Percentiles rank a stretch among this genome's conserved stretches.
phyloP scores from a whole-genome alignment of 1,140 invertebrate genomes.

The Coenobita brevimanus region DNA sequence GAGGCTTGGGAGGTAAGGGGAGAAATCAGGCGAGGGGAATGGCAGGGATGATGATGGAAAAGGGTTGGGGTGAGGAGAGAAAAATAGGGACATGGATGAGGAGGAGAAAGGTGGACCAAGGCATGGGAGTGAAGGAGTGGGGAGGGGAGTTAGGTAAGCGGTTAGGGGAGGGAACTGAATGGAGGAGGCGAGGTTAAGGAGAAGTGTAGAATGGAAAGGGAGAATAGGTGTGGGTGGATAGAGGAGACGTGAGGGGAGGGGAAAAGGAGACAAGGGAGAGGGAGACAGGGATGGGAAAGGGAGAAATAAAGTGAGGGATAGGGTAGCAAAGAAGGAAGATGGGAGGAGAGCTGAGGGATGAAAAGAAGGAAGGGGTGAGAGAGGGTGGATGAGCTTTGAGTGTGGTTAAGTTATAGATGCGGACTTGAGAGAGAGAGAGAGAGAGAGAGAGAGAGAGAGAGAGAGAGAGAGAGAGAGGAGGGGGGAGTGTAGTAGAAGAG shows the following conservation, averaged over 20 bases:
- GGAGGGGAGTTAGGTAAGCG: background rate
- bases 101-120: no score
- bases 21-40: background rate
- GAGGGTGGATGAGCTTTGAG: background rate
- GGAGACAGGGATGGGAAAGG: background rate
- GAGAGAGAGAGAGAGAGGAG: background rate
- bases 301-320: background rate
- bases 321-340: background rate
- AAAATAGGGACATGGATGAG: no score
- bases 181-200: background rate
- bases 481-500: background rate
- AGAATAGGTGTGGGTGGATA: background rate
- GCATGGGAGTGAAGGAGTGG: background rate
- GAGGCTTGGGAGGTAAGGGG: background rate
- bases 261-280: slow-evolving; percentile 1
- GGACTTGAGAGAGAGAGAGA: background rate
- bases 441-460: background rate
- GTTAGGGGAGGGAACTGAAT: background rate
- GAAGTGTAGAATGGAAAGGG: background rate
- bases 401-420: background rate
- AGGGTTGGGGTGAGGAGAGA: background rate
- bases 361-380: slow-evolving; percentile 1
- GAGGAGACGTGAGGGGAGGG: background rate
- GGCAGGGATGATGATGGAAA: background rate
- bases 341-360: background rate